Conservation (phyloP, 2,888 invertebrate species). For the Pristionchus fissidentatus region DNA sequence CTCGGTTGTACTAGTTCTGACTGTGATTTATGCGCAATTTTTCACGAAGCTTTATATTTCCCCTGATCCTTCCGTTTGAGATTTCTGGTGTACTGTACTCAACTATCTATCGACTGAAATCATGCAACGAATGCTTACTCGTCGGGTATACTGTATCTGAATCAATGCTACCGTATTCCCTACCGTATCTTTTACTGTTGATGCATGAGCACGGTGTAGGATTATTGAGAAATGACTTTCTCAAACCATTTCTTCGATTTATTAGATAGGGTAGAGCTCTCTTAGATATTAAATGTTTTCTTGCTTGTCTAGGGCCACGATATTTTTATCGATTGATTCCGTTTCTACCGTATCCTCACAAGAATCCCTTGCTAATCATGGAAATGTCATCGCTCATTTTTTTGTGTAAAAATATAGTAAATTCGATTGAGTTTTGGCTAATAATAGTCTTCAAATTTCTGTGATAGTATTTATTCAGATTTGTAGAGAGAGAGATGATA, state of each 20-base stretch:
- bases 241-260: not conserved
- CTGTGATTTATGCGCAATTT: slow-evolving; percentile 42
- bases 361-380: no score
- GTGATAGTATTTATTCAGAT: slow-evolving; percentile 40
- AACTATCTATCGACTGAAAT: not conserved
- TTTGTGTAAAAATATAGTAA: slow-evolving; percentile 20
- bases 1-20: slow-evolving; percentile 39
- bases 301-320: not conserved
- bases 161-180: slow-evolving; percentile 37
- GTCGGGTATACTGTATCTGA: slow-evolving; percentile 42
- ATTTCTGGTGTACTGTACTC: slow-evolving; percentile 23
- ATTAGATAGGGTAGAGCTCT: not conserved
- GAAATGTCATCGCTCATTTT: not conserved
- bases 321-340: not conserved
- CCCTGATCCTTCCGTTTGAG: slow-evolving; percentile 5
- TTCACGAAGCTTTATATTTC: slow-evolving; percentile 18
- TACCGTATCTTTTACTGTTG: slow-evolving; percentile 7
- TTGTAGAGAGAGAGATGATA: slow-evolving; percentile 32
- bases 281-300: not conserved
- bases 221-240: slow-evolving; percentile 10
- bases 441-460: slow-evolving; percentile 19
- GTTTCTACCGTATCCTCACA: not conserved
- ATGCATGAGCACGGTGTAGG: slow-evolving; percentile 41
- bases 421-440: slow-evolving; percentile 12
- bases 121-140: slow-evolving; percentile 26